Conservation (phyloP, 2,888 invertebrate genomes). For the Antheraea yamamai region DNA sequence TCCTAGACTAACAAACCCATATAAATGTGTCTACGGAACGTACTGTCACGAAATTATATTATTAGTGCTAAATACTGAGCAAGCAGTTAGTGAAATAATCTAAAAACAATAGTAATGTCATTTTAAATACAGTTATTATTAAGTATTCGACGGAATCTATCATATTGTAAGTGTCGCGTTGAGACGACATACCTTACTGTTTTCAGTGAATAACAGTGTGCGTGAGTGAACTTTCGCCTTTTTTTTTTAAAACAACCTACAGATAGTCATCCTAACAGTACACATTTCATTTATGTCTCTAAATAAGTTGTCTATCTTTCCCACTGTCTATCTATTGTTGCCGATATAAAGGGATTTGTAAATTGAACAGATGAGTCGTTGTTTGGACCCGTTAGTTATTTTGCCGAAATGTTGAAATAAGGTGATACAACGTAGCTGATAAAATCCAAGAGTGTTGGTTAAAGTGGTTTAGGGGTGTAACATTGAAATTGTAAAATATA, state of each 20-base stretch:
- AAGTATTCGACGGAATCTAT: too few relatives aligned
- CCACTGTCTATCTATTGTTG: not conserved
- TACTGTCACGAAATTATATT: not conserved
- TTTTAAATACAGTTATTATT: too few relatives aligned
- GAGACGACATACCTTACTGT: too few relatives aligned
- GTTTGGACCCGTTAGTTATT: not conserved
- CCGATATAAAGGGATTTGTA: not conserved
- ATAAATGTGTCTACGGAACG: not conserved
- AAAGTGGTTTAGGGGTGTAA: not conserved
- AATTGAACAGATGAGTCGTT: conserved; percentile 1
- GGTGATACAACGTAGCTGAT: not conserved
- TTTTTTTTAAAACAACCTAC: too few relatives aligned
- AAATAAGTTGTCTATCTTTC: conserved; percentile 1
- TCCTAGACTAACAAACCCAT: not conserved
- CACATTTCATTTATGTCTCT: not conserved
- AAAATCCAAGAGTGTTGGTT: not conserved
- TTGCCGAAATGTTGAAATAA: not conserved
- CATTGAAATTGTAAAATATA: not conserved
- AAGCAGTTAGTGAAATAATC: too few relatives aligned
- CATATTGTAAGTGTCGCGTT: too few relatives aligned
- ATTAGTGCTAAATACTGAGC: too few relatives aligned
- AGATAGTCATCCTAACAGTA: not conserved
- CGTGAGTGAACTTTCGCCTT: too few relatives aligned
- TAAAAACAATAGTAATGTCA: too few relatives aligned
- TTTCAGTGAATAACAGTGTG: too few relatives aligned